These are phyloP conservation scores for Antechinus flavipes DNA, from an alignment of 2,113 vertebrate species.

Conservation along the genomic window DNA sequence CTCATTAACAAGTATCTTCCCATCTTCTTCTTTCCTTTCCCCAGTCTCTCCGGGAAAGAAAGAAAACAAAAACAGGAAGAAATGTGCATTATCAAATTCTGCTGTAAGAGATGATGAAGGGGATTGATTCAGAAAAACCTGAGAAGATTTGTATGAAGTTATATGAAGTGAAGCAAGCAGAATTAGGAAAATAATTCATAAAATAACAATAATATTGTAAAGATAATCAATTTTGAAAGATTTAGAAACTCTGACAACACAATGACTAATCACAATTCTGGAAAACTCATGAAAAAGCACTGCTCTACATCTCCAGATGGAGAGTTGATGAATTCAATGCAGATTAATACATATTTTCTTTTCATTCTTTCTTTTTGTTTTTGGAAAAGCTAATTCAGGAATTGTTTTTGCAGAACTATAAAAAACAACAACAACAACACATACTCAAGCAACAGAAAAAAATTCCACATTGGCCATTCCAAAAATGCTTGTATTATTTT, in stretches of 20 bases:
- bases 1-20: background rate
- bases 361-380: too few species aligned
- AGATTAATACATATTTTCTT: background rate
- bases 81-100: background rate
- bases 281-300: background rate
- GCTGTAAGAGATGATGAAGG: background rate
- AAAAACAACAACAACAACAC: too few species aligned
- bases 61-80: background rate
- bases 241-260: background rate
- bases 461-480: too few species aligned
- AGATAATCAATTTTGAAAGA: background rate
- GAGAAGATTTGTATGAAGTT: background rate
- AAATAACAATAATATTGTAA: background rate
- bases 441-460: too few species aligned
- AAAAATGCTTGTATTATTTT: too few species aligned
- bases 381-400: too few species aligned
- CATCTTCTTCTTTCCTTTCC: background rate
- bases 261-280: background rate
- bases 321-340: background rate
- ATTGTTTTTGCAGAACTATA: too few species aligned
- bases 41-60: background rate
- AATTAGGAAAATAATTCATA: background rate
- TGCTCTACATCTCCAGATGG: background rate
- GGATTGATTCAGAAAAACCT: background rate
- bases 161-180: background rate